Conservation (phyloP, 1,140 invertebrate genomes). For the Glossosoma conforme region DNA sequence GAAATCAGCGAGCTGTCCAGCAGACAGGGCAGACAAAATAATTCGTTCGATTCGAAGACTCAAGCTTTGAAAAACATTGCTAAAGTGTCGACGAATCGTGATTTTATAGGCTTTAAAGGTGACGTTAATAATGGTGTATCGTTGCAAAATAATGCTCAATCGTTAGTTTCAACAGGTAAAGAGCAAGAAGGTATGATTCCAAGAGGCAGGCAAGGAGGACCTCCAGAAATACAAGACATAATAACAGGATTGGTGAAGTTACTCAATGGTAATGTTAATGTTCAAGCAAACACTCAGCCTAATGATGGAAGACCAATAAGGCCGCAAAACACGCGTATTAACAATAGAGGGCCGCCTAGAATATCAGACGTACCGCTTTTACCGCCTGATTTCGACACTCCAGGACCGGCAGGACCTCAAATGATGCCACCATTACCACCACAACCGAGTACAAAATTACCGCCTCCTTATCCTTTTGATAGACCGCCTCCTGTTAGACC, state of each 20-base stretch:
- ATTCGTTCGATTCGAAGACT: constrained; percentile 24
- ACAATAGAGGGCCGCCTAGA: constrained; percentile 80
- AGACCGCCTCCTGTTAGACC: constrained; percentile 52
- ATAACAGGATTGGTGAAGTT: constrained; percentile 86
- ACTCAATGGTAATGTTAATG: constrained; percentile 82
- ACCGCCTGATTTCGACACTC: constrained; percentile 62
- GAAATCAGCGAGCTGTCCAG: constrained; percentile 48
- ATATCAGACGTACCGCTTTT: constrained; percentile 69
- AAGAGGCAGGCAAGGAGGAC: constrained; percentile 49
- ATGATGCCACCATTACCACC: constrained; percentile 40
- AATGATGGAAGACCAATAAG: constrained; percentile 50
- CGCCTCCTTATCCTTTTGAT: constrained; percentile 66
- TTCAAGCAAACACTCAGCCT: constrained; percentile 62
- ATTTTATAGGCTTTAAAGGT: too few species aligned
- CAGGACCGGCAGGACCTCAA: constrained; percentile 43
- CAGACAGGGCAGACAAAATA: constrained; percentile 34
- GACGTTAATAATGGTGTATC: too few species aligned
- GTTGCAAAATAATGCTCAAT: too few species aligned
- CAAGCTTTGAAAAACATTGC: too few species aligned
- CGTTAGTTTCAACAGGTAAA: too few species aligned
- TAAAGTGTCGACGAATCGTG: too few species aligned
- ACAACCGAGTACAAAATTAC: constrained; percentile 50
- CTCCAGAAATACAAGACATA: constrained; percentile 84
- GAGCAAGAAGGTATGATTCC: too few species aligned
- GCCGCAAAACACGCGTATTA: constrained; percentile 67